Base-by-base conservation (phyloP, 2,888 invertebrate species). In the Hyles lineata region DNA sequence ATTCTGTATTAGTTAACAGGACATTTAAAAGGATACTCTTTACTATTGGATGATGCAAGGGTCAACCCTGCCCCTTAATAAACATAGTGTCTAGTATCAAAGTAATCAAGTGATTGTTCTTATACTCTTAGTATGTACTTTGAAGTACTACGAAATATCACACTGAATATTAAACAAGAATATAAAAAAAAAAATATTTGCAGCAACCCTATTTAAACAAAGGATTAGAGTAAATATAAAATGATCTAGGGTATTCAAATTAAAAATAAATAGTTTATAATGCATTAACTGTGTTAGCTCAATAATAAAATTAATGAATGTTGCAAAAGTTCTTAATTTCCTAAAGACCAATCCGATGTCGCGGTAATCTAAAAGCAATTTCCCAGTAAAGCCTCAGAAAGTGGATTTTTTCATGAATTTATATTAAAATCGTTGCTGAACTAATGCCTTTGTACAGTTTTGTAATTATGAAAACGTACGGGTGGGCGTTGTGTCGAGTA, bases 351-450 rank as follows among this genome's bases (percentile, higher is more conserved):
- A 70, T 60, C 15, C 62, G 19, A 52, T 60, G 73, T 70, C 59
- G 55, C 70, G 78, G 50, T 74, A 75, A 79, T 79, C 78, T 76
- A 76, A 82, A 79, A 82, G 76, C 74, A 79, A 83, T 83, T 79
- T 79, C 70, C 76, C 76, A 75, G 71, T 72, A 69, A 55, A 74
- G 70, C 72, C 58, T 29, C 72, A 75, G 73, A 76, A 76, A 72
- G 58, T 63, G 73, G 73, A 73, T 74, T 76, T 80, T 80, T 82
- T 79, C 74, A 76, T 77, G 74, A 82, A 83, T 83, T 82, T 81
- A 81, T 83, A 81, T 82, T 80, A 78, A 84, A 83, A 83, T 81
- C 79, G 78, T 75, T 72, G 70, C 73, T 71, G n/a, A 80, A 80
- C 78, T 84, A 82, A 83, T 80, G 78, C 74, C 75, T 77, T 76